These are phyloP conservation scores for Leptinotarsa peninsularis DNA, from an alignment of 2,888 invertebrate genomes.

Conservation along the genomic window DNA sequence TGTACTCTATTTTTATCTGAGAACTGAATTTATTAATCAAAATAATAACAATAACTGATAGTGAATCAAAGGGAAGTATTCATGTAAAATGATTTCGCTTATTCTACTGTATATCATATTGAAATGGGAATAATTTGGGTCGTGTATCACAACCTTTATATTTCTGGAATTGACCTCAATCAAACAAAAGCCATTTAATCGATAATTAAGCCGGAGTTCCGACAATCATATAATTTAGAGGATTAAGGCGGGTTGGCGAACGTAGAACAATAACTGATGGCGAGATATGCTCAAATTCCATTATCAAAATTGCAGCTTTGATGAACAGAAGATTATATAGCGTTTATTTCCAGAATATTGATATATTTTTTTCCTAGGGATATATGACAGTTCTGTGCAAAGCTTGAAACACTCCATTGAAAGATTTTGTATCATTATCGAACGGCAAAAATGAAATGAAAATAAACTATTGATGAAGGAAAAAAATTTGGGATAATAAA, in stretches of 20 bases:
- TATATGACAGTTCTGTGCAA: too few species aligned
- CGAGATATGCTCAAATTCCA: background rate
- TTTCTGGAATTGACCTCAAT: background rate
- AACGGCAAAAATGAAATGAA: too few species aligned
- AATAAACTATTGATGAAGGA: too few species aligned
- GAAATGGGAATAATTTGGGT: background rate
- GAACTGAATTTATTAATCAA: too few species aligned
- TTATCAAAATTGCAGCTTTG: background rate
- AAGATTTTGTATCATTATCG: too few species aligned
- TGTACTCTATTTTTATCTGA: too few species aligned
- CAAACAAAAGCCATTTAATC: constrained; percentile 6
- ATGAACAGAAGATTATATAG: background rate
- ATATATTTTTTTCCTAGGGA: background rate
- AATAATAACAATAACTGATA: too few species aligned
- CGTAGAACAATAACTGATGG: constrained; percentile 16
- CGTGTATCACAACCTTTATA: background rate
- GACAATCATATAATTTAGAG: background rate
- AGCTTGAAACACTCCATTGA: too few species aligned
- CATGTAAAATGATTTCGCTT: too few species aligned
- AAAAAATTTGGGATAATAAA: too few species aligned
- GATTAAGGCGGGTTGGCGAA: background rate
- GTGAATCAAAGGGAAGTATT: too few species aligned
- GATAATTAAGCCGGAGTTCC: background rate
- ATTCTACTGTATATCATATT: background rate
- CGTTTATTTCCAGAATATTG: background rate